Conservation (phyloP, 2,888 invertebrate genomes). For the Lithosia quadra region DNA sequence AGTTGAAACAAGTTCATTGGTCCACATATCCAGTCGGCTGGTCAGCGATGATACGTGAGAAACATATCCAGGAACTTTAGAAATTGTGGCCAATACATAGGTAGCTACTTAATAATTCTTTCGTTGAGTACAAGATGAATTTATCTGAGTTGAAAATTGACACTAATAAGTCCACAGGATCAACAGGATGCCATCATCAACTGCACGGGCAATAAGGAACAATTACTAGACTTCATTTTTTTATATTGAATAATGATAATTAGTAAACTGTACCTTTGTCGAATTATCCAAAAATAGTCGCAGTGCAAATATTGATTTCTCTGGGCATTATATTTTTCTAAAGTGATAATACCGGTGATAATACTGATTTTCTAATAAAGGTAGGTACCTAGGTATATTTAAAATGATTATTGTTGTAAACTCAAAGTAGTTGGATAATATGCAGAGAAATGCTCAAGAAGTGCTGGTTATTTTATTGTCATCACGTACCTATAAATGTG, state of each 20-base stretch:
- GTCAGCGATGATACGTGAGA: slow-evolving; percentile 80
- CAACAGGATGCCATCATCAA: neutral
- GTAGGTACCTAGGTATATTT: neutral
- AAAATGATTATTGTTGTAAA: neutral
- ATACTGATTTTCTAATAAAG: neutral
- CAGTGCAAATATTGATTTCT: neutral
- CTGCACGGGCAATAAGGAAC: neutral
- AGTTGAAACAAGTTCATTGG: slow-evolving; percentile 84
- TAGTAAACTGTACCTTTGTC: neutral
- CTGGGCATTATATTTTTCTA: neutral
- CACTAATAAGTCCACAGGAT: slow-evolving; percentile 1
- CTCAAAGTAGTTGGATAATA: neutral
- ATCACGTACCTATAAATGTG: neutral
- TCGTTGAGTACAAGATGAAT: slow-evolving; percentile 30
- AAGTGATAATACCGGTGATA: neutral
- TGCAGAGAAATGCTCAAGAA: neutral
- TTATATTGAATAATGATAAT: no score
- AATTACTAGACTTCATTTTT: neutral
- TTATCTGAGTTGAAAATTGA: slow-evolving; percentile 9
- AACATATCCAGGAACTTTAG: slow-evolving; percentile 76
- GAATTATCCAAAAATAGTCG: neutral
- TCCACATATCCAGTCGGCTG: slow-evolving; percentile 83
- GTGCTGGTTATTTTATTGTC: neutral
- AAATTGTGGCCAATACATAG: slow-evolving; percentile 64
- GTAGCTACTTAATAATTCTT: slow-evolving; percentile 49